Conservation (phyloP, 2,888 invertebrate genomes). For the Acleris laterana region DNA sequence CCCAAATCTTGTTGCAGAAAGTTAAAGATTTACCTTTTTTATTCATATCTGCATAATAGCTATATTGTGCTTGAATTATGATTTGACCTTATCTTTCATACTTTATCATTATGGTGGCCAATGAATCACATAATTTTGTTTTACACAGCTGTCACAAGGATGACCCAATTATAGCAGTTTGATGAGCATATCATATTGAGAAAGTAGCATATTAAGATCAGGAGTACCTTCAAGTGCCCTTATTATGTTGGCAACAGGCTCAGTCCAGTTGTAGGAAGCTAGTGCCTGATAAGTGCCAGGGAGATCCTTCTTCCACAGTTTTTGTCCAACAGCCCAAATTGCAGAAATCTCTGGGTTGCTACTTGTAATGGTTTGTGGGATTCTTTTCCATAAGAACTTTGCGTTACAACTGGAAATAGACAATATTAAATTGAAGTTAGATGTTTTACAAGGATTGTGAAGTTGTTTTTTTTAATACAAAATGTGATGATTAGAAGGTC, state of each 20-base stretch:
- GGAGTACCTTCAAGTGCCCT: constrained; percentile 89
- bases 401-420: constrained; percentile 89
- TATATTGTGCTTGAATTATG: no score
- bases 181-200: no score
- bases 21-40: no score
- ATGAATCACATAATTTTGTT: no score
- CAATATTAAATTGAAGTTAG: background rate
- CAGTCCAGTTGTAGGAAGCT: constrained; percentile 90
- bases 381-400: constrained; percentile 96
- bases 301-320: constrained; percentile 94
- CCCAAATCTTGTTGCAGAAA: no score
- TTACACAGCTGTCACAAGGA: no score
- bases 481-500: no score
- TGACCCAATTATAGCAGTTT: no score
- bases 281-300: constrained; percentile 91
- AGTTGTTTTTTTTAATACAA: no score
- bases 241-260: constrained; percentile 91
- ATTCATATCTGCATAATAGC: no score
- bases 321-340: constrained; percentile 93
- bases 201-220: background rate
- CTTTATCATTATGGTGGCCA: no score
- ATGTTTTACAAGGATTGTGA: background rate
- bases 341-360: constrained; percentile 89
- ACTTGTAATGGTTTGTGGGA: constrained; percentile 89
- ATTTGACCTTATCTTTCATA: no score